Percentiles rank a stretch among this genome's conserved stretches.
Evolutionary conservation across 2,113 vertebrate species (phyloP).

Genomic region (Sphyrna mokarran): DNA sequence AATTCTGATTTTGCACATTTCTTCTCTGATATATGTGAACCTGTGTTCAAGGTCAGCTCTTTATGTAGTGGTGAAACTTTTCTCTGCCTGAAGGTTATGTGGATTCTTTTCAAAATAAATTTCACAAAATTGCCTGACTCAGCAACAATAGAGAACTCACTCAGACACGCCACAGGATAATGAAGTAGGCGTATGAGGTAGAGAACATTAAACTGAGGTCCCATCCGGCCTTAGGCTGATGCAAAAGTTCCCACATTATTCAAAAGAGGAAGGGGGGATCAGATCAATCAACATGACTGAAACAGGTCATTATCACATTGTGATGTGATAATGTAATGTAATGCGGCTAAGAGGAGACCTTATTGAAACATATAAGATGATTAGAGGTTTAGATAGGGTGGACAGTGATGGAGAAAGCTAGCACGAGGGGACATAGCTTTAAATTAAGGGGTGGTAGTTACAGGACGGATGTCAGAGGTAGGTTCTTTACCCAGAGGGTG

Average conservation of each 20-base stretch:
- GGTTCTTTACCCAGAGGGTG: no score
- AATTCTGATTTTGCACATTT: not conserved
- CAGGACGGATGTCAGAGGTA: no score
- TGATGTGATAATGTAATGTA: no score
- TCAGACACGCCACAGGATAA: not conserved
- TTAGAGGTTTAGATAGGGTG: no score
- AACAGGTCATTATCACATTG: not conserved
- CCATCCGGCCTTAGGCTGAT: not conserved
- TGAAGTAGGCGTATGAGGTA: not conserved
- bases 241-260: not conserved
- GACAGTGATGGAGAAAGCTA: no score
- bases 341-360: no score
- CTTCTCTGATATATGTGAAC: not conserved
- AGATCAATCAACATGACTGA: not conserved
- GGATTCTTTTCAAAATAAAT: not conserved
- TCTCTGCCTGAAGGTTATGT: not conserved
- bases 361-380: no score
- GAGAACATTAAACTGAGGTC: not conserved
- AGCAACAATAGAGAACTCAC: not conserved
- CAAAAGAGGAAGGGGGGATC: not conserved
- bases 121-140: not conserved
- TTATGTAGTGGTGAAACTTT: not conserved
- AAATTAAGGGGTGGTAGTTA: no score
- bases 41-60: not conserved
- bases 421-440: no score